These are phyloP conservation scores for Lobophora halterata DNA, from an alignment of 2,888 invertebrate genomes.

Conservation along the genomic window DNA sequence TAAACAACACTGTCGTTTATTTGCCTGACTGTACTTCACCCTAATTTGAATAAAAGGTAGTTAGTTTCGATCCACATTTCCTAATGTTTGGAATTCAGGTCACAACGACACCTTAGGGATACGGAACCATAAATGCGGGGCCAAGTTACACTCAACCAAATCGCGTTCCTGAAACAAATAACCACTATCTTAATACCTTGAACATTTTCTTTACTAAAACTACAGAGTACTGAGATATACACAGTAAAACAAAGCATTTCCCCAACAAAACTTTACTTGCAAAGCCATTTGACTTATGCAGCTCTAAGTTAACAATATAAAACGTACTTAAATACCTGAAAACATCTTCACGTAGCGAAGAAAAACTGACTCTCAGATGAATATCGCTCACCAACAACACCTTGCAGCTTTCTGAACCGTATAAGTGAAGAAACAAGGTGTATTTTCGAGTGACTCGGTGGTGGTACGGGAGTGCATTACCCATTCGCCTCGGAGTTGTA, in stretches of 20 bases:
- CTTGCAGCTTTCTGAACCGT: slow-evolving; percentile 17
- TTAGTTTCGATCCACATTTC: too few relatives aligned
- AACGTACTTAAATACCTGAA: slow-evolving; percentile 41
- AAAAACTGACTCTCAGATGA: slow-evolving; percentile 43
- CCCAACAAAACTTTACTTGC: slow-evolving; percentile 20
- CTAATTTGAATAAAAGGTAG: too few relatives aligned
- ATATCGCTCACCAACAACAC: slow-evolving; percentile 26
- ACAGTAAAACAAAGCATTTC: slow-evolving; percentile 10
- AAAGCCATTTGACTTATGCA: slow-evolving; percentile 30
- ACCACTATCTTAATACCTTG: background rate
- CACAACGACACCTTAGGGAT: too few relatives aligned
- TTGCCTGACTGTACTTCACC: too few relatives aligned
- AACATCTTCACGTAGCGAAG: slow-evolving; percentile 39
- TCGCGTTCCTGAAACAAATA: too few relatives aligned
- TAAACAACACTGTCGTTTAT: too few relatives aligned
- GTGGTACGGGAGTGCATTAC: slow-evolving; percentile 48
- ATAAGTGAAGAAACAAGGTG: slow-evolving; percentile 18
- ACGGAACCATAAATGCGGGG: too few relatives aligned
- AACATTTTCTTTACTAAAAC: background rate
- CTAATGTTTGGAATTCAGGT: too few relatives aligned
- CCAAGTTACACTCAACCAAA: too few relatives aligned
- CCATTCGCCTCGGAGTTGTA: slow-evolving; percentile 46
- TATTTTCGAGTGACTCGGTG: slow-evolving; percentile 13
- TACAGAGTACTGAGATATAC: too few relatives aligned
- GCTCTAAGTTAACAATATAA: slow-evolving; percentile 42